Conservation (phyloP, 2,113 vertebrate species). For the Piaya cayana region DNA sequence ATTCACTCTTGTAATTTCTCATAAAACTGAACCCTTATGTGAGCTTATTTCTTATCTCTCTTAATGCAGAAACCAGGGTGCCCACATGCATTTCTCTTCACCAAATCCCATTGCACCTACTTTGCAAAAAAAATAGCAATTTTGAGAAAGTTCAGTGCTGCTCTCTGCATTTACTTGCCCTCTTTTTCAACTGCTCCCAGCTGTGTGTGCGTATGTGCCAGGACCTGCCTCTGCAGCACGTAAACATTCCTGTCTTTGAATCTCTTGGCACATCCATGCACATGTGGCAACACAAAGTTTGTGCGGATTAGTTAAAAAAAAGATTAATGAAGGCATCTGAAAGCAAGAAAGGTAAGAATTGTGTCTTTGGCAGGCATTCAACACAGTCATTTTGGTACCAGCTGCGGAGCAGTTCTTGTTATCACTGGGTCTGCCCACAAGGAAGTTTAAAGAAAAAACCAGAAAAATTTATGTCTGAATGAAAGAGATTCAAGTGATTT, state of each 20-base stretch:
- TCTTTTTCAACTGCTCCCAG: neutral
- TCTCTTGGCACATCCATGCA: neutral
- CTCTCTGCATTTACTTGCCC: neutral
- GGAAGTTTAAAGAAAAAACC: neutral
- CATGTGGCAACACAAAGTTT: neutral
- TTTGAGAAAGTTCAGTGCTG: neutral
- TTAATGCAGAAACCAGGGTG: neutral
- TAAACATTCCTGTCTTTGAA: slow-evolving; percentile 30
- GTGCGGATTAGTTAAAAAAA: neutral
- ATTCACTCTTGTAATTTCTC: neutral
- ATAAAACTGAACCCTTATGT: neutral
- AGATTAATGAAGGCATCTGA: slow-evolving; percentile 14
- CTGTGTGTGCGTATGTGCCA: neutral
- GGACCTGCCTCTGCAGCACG: slow-evolving; percentile 35
- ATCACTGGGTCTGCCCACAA: neutral
- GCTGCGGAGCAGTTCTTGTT: neutral
- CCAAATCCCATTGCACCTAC: neutral
- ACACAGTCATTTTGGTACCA: neutral
- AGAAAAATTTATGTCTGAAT: neutral
- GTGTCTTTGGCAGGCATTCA: neutral
- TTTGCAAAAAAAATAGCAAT: neutral
- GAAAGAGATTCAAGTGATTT: neutral
- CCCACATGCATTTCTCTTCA: neutral
- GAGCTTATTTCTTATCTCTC: neutral
- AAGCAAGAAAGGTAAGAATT: neutral